Conservation (phyloP, 2,888 invertebrate species). For the Molanna angustata region DNA sequence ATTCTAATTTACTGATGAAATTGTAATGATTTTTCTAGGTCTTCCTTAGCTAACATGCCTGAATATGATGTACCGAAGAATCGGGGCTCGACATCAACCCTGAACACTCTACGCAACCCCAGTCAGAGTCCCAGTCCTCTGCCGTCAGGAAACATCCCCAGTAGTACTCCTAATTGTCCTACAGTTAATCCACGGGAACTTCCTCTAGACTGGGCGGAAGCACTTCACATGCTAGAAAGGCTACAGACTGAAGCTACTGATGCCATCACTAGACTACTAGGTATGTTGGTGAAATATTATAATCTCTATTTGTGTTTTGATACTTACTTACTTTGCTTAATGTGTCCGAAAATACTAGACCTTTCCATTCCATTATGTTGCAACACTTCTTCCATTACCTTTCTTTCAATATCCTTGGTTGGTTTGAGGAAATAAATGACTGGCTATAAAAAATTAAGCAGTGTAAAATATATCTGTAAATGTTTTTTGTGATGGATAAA, state of each 20-base stretch:
- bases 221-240: constrained; percentile 71
- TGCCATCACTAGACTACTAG: constrained; percentile 62
- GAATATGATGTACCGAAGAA: constrained; percentile 70
- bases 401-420: too few species aligned
- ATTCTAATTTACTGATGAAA: too few species aligned
- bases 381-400: too few species aligned
- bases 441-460: too few species aligned
- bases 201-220: constrained; percentile 71
- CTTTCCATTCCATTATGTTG: too few species aligned
- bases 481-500: too few species aligned
- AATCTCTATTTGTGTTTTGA: too few species aligned
- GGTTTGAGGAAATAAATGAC: too few species aligned
- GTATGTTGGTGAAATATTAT: constrained; percentile 33
- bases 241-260: constrained; percentile 78
- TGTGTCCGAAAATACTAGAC: too few species aligned
- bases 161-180: constrained; percentile 33
- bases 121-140: constrained; percentile 38
- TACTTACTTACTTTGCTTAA: too few species aligned
- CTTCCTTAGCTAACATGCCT: constrained; percentile 57
- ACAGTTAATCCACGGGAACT: constrained; percentile 52
- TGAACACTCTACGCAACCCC: constrained; percentile 30
- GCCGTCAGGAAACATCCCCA: constrained; percentile 51
- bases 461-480: too few species aligned
- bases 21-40: too few species aligned
- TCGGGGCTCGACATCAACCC: constrained; percentile 34